These are phyloP conservation scores for Tauraco hartlaubi DNA, from an alignment of 2,797 vertebrate genomes.

Conservation along the genomic window DNA sequence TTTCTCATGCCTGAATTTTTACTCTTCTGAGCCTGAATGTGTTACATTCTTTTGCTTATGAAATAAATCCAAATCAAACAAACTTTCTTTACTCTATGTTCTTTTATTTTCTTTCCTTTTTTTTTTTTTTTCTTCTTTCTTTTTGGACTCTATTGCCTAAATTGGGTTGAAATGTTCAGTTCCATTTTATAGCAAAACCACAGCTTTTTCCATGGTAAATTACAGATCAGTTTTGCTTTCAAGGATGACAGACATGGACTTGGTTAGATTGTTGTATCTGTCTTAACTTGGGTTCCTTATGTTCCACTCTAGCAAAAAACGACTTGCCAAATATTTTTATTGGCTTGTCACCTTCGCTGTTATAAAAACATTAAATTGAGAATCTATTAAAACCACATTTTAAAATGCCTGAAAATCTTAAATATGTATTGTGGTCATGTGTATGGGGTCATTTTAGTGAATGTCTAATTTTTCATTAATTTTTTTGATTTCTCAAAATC, in stretches of 20 bases:
- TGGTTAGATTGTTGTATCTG: conserved; percentile 52
- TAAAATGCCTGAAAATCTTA: conserved; percentile 44
- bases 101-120: background rate
- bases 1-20: conserved; percentile 5
- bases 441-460: background rate
- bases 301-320: conserved; percentile 69
- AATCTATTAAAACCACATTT: conserved; percentile 78
- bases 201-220: conserved; percentile 60
- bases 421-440: conserved; percentile 4
- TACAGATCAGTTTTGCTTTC: conserved; percentile 70
- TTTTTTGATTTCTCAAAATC: conserved; percentile 35
- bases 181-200: conserved; percentile 58
- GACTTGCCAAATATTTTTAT: conserved; percentile 79
- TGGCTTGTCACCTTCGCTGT: conserved; percentile 77
- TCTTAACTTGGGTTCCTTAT: conserved; percentile 68
- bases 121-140: background rate
- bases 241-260: conserved; percentile 57
- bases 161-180: conserved; percentile 38
- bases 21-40: background rate
- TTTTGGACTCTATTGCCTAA: background rate
- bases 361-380: conserved; percentile 67
- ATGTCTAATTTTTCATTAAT: conserved; percentile 31
- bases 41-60: conserved; percentile 6
- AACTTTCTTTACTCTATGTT: background rate
- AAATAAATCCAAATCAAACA: conserved; percentile 41